Evolutionary conservation across 2,888 invertebrate genomes (phyloP).

Genomic region (Eupithecia vulgata): DNA sequence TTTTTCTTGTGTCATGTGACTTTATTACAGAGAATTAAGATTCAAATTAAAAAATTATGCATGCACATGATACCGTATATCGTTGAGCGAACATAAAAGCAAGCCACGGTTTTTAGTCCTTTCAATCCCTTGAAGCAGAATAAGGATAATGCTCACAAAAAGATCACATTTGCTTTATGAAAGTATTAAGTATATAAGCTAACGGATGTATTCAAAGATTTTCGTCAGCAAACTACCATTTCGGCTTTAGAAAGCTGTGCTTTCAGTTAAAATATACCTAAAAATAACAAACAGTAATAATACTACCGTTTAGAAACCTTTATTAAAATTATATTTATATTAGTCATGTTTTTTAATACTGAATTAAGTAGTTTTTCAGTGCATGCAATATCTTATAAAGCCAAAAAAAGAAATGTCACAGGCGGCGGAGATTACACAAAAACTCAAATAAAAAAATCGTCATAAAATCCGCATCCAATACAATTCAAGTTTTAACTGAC

Average conservation of each 20-base stretch:
- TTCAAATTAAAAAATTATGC: constrained; percentile 37
- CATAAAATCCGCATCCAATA: constrained; percentile 34
- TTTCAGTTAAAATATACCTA: neutral
- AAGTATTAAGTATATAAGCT: neutral
- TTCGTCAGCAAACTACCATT: neutral
- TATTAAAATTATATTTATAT: too few relatives aligned
- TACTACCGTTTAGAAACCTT: too few relatives aligned
- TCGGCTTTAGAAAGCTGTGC: neutral
- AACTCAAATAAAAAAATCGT: constrained; percentile 15
- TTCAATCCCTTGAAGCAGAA: constrained; percentile 35
- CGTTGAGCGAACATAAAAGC: constrained; percentile 34
- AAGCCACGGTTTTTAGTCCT: constrained; percentile 34
- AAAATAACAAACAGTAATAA: neutral
- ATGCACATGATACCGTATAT: constrained; percentile 33
- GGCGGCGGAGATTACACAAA: neutral
- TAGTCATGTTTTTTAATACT: neutral
- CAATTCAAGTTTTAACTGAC: constrained; percentile 37
- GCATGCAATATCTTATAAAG: neutral
- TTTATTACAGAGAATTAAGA: constrained; percentile 24
- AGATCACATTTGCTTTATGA: neutral
- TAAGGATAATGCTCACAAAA: constrained; percentile 15
- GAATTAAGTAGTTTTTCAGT: neutral
- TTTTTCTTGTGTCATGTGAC: constrained; percentile 17
- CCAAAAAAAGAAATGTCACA: neutral
- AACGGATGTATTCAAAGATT: neutral